These are phyloP conservation scores for Delia radicum DNA, from an alignment of 1,140 invertebrate genomes.

Conservation along the genomic window DNA sequence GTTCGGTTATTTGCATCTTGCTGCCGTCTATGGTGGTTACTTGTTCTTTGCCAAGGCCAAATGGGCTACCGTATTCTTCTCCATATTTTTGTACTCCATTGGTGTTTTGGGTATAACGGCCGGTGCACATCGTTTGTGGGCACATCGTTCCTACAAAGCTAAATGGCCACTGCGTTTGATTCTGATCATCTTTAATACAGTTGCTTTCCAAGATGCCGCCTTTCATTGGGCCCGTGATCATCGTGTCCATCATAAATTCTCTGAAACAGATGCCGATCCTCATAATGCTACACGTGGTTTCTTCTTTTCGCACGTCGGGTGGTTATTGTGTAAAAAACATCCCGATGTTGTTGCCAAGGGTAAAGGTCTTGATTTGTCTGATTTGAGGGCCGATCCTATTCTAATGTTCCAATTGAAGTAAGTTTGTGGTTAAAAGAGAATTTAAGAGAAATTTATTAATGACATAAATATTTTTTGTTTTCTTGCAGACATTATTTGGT, in stretches of 20 bases:
- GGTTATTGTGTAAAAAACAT: constrained; percentile 88
- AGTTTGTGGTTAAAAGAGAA: constrained; percentile 42
- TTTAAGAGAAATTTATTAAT: not conserved
- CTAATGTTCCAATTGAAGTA: constrained; percentile 83
- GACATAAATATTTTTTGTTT: not conserved
- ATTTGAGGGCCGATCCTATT: constrained; percentile 83
- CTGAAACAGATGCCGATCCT: constrained; percentile 93
- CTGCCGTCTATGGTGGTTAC: constrained; percentile 81
- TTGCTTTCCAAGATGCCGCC: constrained; percentile 87
- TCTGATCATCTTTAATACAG: constrained; percentile 74
- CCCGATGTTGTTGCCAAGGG: constrained; percentile 85
- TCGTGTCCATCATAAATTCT: constrained; percentile 93
- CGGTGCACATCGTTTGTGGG: constrained; percentile 90
- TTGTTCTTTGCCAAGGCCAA: constrained; percentile 76
- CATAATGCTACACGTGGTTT: constrained; percentile 90
- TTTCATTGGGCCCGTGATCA: constrained; percentile 93
- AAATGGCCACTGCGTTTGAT: constrained; percentile 79
- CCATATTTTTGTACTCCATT: constrained; percentile 60
- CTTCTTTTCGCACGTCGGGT: constrained; percentile 94
- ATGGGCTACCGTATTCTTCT: constrained; percentile 72
- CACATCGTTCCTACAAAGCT: constrained; percentile 91
- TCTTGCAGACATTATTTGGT: constrained; percentile 72
- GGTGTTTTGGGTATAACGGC: constrained; percentile 84
- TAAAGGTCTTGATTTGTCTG: constrained; percentile 78
- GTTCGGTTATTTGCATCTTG: constrained; percentile 83